Evolutionary conservation across 2,888 invertebrate species (phyloP), one percentile per base, ranked within the genome.

Genomic region (Sacculina carcini): DNA sequence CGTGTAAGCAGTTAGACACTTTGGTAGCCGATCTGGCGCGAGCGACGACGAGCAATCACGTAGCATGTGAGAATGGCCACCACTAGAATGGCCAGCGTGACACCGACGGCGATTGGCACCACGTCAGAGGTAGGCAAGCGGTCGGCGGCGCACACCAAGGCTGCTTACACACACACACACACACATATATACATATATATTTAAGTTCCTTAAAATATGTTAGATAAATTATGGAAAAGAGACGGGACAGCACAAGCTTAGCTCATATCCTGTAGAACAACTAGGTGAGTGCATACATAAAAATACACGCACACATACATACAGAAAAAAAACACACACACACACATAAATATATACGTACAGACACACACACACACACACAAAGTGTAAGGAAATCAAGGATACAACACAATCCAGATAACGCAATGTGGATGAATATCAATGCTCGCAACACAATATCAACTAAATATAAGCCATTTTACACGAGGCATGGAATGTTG

Each of bases 101-200:
- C 84, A 16, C 96, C 98, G 55, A 98, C 96, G 23, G 85, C 87
- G 63, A 98, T 92, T 24, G 96, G 96, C 53, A 98, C 92, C 56
- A 87, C 75, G 69, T 94, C 94, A 16, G 83, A 66, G 12, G 66
- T 53, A 28, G 42, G 26, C 16, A n/a, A 28, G 23, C 51, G 46
- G 52, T 56, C 56, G 12, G 54, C 55, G n/a, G 48, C 49, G 39
- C 56, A 56, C 52, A 51, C 50, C 14, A 51, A 29, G 42, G 51
- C 56, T 56, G 54, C 10, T 31, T 50, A 38, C 1, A n/a, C n/a
- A n/a, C n/a, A n/a, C n/a, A 49, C 24, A 49, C 9, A 29, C 29
- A 48, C 16, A 31, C 28, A 6, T 12, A 48, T 10, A 48, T 47
- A 47, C 12, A 50, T 14, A 46, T 14, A 24, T 16, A 5, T 5